Evolutionary conservation across 2,113 vertebrate species (phyloP).

Genomic region (Lathamus discolor): DNA sequence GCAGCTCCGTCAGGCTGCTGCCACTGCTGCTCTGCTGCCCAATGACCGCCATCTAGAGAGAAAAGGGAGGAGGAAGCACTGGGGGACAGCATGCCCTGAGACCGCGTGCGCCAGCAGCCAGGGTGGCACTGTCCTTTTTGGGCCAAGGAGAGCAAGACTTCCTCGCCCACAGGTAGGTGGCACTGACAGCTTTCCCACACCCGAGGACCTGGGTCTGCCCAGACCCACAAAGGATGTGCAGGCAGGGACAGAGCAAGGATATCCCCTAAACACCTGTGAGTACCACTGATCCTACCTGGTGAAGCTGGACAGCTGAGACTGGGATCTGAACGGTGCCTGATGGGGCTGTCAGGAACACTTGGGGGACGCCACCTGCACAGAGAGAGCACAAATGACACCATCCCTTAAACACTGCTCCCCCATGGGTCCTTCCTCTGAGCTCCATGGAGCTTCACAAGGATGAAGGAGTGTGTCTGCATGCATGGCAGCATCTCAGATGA

Average conservation of each 20-base stretch:
- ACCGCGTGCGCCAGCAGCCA: background rate
- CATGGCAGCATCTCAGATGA: background rate
- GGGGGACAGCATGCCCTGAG: background rate
- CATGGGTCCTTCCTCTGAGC: background rate
- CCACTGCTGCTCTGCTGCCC: conserved; percentile 94
- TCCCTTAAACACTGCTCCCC: background rate
- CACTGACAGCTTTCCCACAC: background rate
- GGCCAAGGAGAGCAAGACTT: background rate
- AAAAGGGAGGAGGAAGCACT: conserved; percentile 24
- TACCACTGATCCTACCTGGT: conserved; percentile 83
- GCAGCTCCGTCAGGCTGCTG: conserved; percentile 96
- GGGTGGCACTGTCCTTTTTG: background rate
- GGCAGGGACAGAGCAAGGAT: background rate
- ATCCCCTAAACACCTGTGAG: background rate
- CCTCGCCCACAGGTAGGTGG: background rate
- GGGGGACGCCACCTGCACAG: conserved; percentile 85
- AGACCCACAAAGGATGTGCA: background rate
- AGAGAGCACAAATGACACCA: conserved; percentile 1
- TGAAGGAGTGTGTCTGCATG: background rate
- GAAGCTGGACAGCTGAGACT: conserved; percentile 95
- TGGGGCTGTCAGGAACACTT: conserved; percentile 94
- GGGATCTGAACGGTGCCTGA: conserved; percentile 96
- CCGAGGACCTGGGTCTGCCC: background rate
- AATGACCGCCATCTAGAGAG: conserved; percentile 93
- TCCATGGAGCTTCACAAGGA: background rate